phyloP scores from a whole-genome alignment of 2,797 vertebrate genomes.

The Sylvilagus floridanus region DNA sequence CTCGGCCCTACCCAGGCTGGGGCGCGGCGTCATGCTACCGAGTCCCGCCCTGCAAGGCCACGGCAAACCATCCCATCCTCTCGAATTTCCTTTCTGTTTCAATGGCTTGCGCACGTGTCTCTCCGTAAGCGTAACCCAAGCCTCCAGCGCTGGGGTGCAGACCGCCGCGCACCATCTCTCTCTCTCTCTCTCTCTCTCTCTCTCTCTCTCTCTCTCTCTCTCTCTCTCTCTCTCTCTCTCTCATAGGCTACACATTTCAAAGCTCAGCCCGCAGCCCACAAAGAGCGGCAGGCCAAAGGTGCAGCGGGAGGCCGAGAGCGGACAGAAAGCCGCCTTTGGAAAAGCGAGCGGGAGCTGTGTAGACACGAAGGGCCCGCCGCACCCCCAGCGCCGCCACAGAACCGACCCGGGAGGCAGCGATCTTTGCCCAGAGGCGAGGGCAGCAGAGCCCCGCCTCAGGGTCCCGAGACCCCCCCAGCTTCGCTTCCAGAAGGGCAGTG shows the following conservation, averaged over 20 bases:
- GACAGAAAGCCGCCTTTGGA: slow-evolving; percentile 50
- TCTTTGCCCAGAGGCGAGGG: background rate
- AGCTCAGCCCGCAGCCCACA: background rate
- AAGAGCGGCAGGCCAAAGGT: slow-evolving; percentile 34
- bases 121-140: background rate
- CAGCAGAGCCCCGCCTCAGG: background rate
- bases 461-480: background rate
- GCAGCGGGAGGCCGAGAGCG: background rate
- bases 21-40: background rate
- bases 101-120: slow-evolving; percentile 3
- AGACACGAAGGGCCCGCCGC: slow-evolving; percentile 16
- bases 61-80: background rate
- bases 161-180: background rate
- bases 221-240: background rate
- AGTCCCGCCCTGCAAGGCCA: background rate
- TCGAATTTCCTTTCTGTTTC: background rate
- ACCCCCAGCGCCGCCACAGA: background rate
- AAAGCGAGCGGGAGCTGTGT: slow-evolving; percentile 57
- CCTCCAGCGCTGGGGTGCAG: background rate
- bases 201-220: no score
- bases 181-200: no score
- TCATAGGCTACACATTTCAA: background rate
- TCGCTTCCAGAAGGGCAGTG: background rate
- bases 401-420: background rate
- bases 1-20: background rate